Percentiles rank a stretch among this genome's conserved stretches.
Evolutionary conservation across 2,797 vertebrate species (phyloP).

Genomic region (Gymnothorax javanicus): DNA sequence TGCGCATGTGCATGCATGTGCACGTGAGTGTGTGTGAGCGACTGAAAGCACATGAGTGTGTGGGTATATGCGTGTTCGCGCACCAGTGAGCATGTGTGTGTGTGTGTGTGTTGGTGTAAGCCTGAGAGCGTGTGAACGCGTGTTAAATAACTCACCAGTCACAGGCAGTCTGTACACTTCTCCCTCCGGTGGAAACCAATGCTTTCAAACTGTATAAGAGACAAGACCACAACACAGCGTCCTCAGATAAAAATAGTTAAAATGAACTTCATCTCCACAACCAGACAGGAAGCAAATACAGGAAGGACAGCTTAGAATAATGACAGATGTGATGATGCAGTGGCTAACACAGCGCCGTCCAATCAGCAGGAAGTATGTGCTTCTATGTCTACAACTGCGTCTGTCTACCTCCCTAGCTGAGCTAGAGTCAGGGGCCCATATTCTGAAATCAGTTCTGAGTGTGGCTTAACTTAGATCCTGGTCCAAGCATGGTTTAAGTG

Average conservation of each 20-base stretch:
- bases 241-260: not conserved
- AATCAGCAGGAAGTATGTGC: not conserved
- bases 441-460: too few relatives aligned
- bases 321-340: not conserved
- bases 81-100: not conserved
- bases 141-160: slow-evolving; percentile 85
- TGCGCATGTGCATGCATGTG: not conserved
- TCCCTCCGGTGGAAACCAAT: slow-evolving; percentile 91
- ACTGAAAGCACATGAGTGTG: not conserved
- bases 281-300: not conserved
- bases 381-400: too few relatives aligned
- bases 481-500: too few relatives aligned
- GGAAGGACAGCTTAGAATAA: not conserved
- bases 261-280: too few relatives aligned
- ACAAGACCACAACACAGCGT: not conserved
- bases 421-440: not conserved
- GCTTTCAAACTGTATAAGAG: slow-evolving; percentile 85
- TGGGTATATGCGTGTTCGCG: not conserved
- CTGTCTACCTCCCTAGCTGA: too few relatives aligned
- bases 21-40: not conserved
- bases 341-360: not conserved
- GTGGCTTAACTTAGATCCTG: too few relatives aligned
- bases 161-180: slow-evolving; percentile 96
- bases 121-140: not conserved
- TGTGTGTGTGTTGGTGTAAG: slow-evolving; percentile 1